Percentiles rank a stretch among this genome's conserved stretches.
These are phyloP conservation scores for Ormia ochracea DNA, from an alignment of 2,888 invertebrate species.

Conservation along the genomic window DNA sequence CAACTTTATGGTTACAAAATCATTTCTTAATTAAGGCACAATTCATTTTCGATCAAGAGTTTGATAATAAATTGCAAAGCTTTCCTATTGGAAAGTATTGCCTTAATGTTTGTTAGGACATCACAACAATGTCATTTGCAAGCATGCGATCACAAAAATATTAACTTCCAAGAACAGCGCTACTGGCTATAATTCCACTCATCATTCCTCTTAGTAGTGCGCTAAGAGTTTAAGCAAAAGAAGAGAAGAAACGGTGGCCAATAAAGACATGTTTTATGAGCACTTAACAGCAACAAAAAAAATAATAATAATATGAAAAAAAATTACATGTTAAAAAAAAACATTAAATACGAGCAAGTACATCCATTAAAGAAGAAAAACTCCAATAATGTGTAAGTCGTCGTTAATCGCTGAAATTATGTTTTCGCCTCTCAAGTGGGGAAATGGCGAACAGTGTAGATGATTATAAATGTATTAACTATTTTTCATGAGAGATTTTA, in stretches of 20 bases:
- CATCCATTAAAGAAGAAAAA: slow-evolving; percentile 9
- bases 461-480: neutral
- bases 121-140: neutral
- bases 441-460: neutral
- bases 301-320: neutral
- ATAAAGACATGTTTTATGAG: slow-evolving; percentile 56
- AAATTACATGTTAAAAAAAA: slow-evolving; percentile 27
- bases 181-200: neutral
- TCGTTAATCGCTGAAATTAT: slow-evolving; percentile 51
- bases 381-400: slow-evolving; percentile 27
- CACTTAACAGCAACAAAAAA: slow-evolving; percentile 23
- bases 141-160: neutral
- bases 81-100: neutral
- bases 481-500: slow-evolving; percentile 16
- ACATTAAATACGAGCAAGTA: slow-evolving; percentile 26
- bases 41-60: too few relatives aligned
- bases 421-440: slow-evolving; percentile 6
- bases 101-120: neutral
- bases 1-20: too few relatives aligned
- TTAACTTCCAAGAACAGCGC: neutral
- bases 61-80: neutral
- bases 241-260: slow-evolving; percentile 56
- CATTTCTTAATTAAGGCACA: too few relatives aligned
- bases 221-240: neutral
- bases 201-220: slow-evolving; percentile 13